phyloP scores from a whole-genome alignment of 2,113 vertebrate genomes.

The zebrafish (Danio rerio) region GRCz12tu NC_133178.1:19096001-19096500 shows the following conservation, averaged over 20 bases:
- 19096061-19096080: constrained; percentile 15
- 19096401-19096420: constrained; percentile 63
- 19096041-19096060: neutral
- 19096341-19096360: constrained; percentile 35
- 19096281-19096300: constrained; percentile 72
- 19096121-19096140: constrained; percentile 32
- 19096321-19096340: constrained; percentile 68
- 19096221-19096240: constrained; percentile 74
- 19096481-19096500: no score
- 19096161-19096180: constrained; percentile 23
- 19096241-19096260: constrained; percentile 66
- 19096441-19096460: no score
- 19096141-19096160: constrained; percentile 27
- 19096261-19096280: constrained; percentile 60
- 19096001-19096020: neutral
- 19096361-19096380: constrained; percentile 23
- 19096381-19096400: constrained; percentile 60
- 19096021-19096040: neutral
- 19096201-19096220: constrained; percentile 62
- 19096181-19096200: constrained; percentile 70
- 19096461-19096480: no score
- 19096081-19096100: constrained; percentile 50
- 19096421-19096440: constrained; percentile 50
- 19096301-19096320: constrained; percentile 66
- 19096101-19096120: constrained; percentile 37